Conservation (phyloP, 2,888 invertebrate genomes). For the Ichneumoninae sp. region DNA sequence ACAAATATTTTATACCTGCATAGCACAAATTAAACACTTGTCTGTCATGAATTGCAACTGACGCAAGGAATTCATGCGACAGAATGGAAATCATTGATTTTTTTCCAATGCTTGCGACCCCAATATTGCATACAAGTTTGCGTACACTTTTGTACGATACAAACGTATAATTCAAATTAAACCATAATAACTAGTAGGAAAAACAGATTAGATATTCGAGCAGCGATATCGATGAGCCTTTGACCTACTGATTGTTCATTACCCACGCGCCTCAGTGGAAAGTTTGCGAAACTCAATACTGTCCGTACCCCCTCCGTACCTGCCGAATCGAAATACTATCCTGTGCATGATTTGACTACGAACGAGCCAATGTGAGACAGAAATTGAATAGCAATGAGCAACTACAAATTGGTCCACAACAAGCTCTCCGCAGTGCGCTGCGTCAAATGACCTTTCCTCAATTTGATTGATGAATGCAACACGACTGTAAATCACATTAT, state of each 20-base stretch:
- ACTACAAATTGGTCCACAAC: conserved; percentile 76
- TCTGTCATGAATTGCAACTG: neutral
- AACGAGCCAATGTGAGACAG: conserved; percentile 39
- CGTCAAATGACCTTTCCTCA: conserved; percentile 75
- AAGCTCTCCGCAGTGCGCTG: conserved; percentile 72
- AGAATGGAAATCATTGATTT: neutral
- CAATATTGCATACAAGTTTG: neutral
- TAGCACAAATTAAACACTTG: neutral
- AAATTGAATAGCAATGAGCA: conserved; percentile 70
- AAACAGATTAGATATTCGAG: neutral
- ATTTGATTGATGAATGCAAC: conserved; percentile 73
- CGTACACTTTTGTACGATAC: neutral
- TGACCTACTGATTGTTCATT: neutral
- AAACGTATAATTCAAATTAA: neutral
- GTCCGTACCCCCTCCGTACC: neutral
- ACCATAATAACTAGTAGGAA: neutral
- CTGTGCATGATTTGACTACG: conserved; percentile 22
- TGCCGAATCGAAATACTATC: conserved; percentile 40
- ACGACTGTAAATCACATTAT: neutral
- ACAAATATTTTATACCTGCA: neutral
- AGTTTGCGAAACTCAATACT: conserved; percentile 38
- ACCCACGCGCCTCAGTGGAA: conserved; percentile 22
- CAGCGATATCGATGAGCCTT: neutral
- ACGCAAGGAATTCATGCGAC: neutral
- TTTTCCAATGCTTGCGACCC: neutral